Conservation (phyloP, 1,140 invertebrate species). For the Hyles euphorbiae region DNA sequence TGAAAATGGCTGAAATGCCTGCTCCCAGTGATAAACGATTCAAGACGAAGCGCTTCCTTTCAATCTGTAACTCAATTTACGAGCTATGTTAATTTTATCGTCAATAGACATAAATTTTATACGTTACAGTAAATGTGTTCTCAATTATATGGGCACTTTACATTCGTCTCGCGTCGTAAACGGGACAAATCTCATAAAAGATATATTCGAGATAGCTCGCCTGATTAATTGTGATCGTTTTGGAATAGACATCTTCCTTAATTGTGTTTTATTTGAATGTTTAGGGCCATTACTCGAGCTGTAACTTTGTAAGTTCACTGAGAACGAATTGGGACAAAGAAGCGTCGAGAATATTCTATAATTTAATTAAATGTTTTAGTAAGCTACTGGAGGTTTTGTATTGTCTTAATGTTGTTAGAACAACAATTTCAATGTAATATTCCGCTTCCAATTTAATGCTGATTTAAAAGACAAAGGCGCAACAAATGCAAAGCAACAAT, state of each 20-base stretch:
- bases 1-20: conserved; percentile 8
- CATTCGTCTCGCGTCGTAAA: conserved; percentile 8
- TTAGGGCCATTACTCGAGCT: not conserved
- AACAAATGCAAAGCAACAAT: no score
- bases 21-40: not conserved
- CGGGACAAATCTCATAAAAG: conserved; percentile 8
- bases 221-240: not conserved
- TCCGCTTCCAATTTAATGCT: no score
- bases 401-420: no score
- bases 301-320: no score
- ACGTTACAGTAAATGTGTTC: conserved; percentile 8
- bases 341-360: no score
- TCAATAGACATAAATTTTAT: conserved; percentile 15
- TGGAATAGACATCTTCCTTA: not conserved
- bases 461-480: no score
- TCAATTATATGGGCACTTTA: conserved; percentile 11
- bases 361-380: no score
- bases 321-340: no score
- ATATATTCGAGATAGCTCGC: not conserved
- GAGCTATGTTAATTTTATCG: conserved; percentile 14
- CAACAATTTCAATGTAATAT: no score
- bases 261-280: no score
- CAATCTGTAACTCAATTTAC: conserved; percentile 28
- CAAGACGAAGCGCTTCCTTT: conserved; percentile 10
- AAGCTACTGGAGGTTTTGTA: no score